Conservation (phyloP, 2,888 invertebrate species). For the Ecliptopera silaceata region DNA sequence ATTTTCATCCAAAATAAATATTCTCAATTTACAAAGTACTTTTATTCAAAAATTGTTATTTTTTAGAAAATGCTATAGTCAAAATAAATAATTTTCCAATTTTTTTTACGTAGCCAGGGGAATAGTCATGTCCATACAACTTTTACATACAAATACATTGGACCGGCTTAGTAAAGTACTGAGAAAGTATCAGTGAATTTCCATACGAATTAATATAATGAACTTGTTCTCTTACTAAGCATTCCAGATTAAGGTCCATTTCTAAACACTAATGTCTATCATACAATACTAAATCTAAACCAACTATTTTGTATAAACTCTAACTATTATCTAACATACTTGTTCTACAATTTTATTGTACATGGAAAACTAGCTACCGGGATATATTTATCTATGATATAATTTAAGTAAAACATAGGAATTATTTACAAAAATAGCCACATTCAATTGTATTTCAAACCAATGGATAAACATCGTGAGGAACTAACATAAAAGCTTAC, state of each 20-base stretch:
- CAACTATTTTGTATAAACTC: slow-evolving; percentile 81
- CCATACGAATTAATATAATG: too few relatives aligned
- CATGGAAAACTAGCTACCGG: slow-evolving; percentile 80
- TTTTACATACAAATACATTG: slow-evolving; percentile 59
- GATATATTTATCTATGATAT: slow-evolving; percentile 76
- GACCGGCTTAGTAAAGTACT: too few relatives aligned
- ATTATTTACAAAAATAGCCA: slow-evolving; percentile 80
- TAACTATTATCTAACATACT: slow-evolving; percentile 74
- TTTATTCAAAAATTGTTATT: slow-evolving; percentile 1
- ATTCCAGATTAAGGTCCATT: slow-evolving; percentile 47
- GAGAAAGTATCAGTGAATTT: too few relatives aligned
- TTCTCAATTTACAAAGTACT: neutral
- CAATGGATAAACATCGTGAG: slow-evolving; percentile 50
- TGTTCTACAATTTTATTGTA: slow-evolving; percentile 81
- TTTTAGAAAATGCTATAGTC: slow-evolving; percentile 1
- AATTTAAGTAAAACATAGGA: slow-evolving; percentile 73
- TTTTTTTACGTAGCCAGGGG: slow-evolving; percentile 7
- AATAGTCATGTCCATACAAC: slow-evolving; percentile 50
- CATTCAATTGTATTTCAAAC: slow-evolving; percentile 62
- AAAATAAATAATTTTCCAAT: too few relatives aligned
- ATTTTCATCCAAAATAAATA: slow-evolving; percentile 11
- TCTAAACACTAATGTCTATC: slow-evolving; percentile 66
- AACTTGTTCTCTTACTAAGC: too few relatives aligned
- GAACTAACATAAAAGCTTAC: slow-evolving; percentile 54
- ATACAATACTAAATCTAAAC: slow-evolving; percentile 73